phyloP scores from a whole-genome alignment of 2,113 vertebrate species.

The Microcebus griseorufus region DNA sequence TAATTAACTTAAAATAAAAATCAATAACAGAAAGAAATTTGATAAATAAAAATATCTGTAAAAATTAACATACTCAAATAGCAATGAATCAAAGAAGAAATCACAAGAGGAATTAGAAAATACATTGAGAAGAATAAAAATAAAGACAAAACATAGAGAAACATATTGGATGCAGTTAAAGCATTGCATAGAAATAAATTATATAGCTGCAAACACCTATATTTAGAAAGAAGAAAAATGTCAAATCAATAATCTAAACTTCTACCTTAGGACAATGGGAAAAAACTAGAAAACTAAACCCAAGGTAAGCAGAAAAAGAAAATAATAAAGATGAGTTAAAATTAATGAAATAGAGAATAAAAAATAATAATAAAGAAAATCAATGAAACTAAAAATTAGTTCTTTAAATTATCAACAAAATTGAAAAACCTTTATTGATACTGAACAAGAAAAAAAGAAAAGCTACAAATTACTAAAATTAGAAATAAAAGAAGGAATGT shows the following conservation, averaged over 20 bases:
- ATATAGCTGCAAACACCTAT: background rate
- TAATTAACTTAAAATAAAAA: background rate
- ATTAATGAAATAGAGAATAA: background rate
- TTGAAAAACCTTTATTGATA: background rate
- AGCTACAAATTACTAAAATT: background rate
- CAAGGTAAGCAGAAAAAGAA: background rate
- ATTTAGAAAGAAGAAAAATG: background rate
- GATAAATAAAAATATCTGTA: background rate
- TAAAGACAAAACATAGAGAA: background rate
- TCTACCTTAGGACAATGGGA: background rate
- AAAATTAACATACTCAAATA: background rate
- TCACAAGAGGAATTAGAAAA: background rate
- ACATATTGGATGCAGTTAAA: background rate
- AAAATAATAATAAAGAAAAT: background rate
- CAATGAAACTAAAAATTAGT: background rate
- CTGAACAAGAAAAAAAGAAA: background rate
- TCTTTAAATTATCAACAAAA: background rate
- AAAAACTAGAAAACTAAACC: background rate
- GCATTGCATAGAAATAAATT: background rate
- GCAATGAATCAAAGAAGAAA: background rate
- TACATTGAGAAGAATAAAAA: background rate
- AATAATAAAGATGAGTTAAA: background rate
- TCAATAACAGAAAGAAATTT: background rate
- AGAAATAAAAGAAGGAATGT: background rate
- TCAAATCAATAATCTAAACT: background rate